Base-by-base conservation (phyloP, 2,797 vertebrate genomes). In the Xenentodon cancila region DNA sequence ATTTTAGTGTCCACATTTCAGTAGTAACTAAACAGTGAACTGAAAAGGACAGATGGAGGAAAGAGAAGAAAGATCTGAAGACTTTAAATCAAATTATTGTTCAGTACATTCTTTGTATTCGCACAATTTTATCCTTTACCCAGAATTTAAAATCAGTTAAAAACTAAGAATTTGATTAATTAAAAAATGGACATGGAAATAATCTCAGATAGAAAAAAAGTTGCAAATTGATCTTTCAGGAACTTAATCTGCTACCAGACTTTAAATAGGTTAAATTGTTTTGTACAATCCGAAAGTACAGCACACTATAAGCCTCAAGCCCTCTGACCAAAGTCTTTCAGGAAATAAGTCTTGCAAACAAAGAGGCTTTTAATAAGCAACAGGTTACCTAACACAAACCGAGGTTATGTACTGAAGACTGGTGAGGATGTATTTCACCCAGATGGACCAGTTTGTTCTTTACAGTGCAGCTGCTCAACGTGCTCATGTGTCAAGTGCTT, bases 401-500 rank as follows among this genome's bases (percentile, higher is more conserved):
- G 57, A 48, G 40, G 48, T 65, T 18, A 4, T 4, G 42, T 6
- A 47, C n/a, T 48, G 51, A 40, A 40, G 13, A 13, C 12, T 40
- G 12, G 37, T 12, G 37, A 40, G 37, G 13, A 40, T 5, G 12
- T 15, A 15, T 40, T 40, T 40, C 20, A n/a, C 49, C 12, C 34
- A 49, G 60, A 48, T 18, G 0, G 55, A 34, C 48, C 68, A 55
- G 61, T 70, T 67, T 52, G 59, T 43, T 53, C 64, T 69, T 13
- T 44, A 75, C 37, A 15, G 37, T 15, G 37, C 37, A 15, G 71
- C 61, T 64, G 65, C 69, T 82, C 76, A 74, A 53, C 62, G 59
- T 50, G 70, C 72, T 74, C 64, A 46, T 25, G 25, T 73, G 78
- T 87, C 82, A 86, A 81, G 79, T 80, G 84, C 60, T 85, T 57